Evolutionary conservation across 2,888 invertebrate genomes (phyloP).

Genomic region (Alcis repandata): DNA sequence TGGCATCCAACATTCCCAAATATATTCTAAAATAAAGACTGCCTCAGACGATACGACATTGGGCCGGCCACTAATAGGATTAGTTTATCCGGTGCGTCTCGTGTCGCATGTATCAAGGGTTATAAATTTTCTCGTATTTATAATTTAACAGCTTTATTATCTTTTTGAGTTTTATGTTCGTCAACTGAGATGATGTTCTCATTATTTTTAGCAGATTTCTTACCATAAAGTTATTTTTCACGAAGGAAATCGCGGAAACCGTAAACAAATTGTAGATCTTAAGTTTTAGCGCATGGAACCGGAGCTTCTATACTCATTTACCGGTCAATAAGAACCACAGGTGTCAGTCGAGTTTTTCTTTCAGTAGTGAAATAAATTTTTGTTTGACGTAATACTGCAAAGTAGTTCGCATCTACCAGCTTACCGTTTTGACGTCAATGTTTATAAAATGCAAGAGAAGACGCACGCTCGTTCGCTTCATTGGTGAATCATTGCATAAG

Average conservation of each 20-base stretch:
- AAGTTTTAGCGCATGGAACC: not conserved
- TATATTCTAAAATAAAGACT: slow-evolving; percentile 64
- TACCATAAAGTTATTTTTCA: slow-evolving; percentile 12
- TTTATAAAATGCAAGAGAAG: slow-evolving; percentile 65
- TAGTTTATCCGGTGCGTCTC: slow-evolving; percentile 63
- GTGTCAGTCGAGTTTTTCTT: slow-evolving; percentile 39
- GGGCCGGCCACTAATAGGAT: slow-evolving; percentile 60
- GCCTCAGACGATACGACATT: slow-evolving; percentile 47
- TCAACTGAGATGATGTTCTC: slow-evolving; percentile 38
- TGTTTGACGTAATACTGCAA: slow-evolving; percentile 56
- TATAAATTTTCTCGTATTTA: slow-evolving; percentile 44
- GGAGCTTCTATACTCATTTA: not conserved
- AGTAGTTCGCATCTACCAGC: slow-evolving; percentile 57
- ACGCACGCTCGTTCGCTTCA: slow-evolving; percentile 50
- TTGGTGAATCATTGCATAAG: slow-evolving; percentile 61
- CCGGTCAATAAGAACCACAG: slow-evolving; percentile 28
- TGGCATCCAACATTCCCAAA: slow-evolving; percentile 60
- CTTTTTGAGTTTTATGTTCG: slow-evolving; percentile 44
- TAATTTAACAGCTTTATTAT: slow-evolving; percentile 49
- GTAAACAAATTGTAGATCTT: not conserved
- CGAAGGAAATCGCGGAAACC: slow-evolving; percentile 5
- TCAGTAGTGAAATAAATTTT: slow-evolving; percentile 36
- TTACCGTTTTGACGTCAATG: slow-evolving; percentile 70
- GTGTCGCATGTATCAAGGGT: slow-evolving; percentile 42
- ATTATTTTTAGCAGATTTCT: slow-evolving; percentile 41